phyloP scores from a whole-genome alignment of 1,140 invertebrate species.

The Pseudomyrmex cubaensis region DNA sequence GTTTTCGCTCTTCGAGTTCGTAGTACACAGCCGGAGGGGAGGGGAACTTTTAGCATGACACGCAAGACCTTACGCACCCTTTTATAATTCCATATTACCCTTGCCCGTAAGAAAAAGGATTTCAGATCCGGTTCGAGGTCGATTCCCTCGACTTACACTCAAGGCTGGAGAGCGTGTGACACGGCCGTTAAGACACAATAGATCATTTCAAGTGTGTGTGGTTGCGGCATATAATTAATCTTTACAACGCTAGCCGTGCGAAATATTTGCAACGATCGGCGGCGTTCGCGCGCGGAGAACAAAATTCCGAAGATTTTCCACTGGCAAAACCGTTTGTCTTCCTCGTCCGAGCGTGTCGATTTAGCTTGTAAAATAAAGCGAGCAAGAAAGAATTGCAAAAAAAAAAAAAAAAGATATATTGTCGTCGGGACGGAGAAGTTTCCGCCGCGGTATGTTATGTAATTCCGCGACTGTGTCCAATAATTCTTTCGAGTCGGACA shows the following conservation, averaged over 20 bases:
- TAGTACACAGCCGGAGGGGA: slow-evolving; percentile 4
- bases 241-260: slow-evolving; percentile 30
- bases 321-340: not conserved
- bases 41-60: slow-evolving; percentile 49
- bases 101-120: slow-evolving; percentile 44
- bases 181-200: slow-evolving; percentile 66
- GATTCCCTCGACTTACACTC: slow-evolving; percentile 66
- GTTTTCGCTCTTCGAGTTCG: no score
- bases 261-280: slow-evolving; percentile 24
- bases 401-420: not conserved
- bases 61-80: slow-evolving; percentile 52
- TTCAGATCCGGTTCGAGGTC: slow-evolving; percentile 68
- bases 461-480: slow-evolving; percentile 16
- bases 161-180: slow-evolving; percentile 71
- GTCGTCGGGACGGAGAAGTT: not conserved
- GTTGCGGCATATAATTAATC: slow-evolving; percentile 58
- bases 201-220: slow-evolving; percentile 63
- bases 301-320: slow-evolving; percentile 34
- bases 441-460: slow-evolving; percentile 11
- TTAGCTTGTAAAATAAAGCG: no score
- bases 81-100: slow-evolving; percentile 71
- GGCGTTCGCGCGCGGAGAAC: slow-evolving; percentile 16
- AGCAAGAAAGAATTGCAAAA: not conserved
- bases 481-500: slow-evolving; percentile 39
- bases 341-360: no score